phyloP scores from a whole-genome alignment of 1,140 invertebrate genomes.

The Drosophila micromelanica region DNA sequence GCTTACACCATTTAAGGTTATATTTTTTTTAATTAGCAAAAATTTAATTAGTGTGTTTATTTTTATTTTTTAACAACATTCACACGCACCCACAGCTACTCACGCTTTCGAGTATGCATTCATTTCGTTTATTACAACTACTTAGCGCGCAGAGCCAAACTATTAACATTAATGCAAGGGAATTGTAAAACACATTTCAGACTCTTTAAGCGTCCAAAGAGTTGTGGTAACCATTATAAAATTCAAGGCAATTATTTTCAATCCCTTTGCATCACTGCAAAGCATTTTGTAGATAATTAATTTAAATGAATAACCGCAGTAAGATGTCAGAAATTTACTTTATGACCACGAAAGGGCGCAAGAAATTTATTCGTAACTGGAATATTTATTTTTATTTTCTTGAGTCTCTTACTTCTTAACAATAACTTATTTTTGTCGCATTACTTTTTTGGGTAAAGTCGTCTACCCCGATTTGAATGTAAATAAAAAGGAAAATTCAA shows the following conservation, averaged over 20 bases:
- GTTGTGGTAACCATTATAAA: constrained; percentile 1
- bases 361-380: constrained; percentile 18
- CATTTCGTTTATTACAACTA: background rate
- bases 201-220: constrained; percentile 8
- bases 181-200: constrained; percentile 2
- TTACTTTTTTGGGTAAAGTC: background rate
- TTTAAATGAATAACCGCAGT: constrained; percentile 57
- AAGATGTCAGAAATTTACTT: constrained; percentile 40
- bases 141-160: background rate
- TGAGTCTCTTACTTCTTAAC: background rate
- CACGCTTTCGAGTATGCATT: background rate
- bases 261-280: background rate
- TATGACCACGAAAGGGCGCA: constrained; percentile 47
- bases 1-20: too few species aligned
- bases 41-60: too few species aligned
- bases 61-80: background rate
- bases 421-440: constrained; percentile 26
- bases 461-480: too few species aligned
- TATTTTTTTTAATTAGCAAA: too few species aligned
- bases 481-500: too few species aligned
- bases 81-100: background rate
- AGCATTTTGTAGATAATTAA: constrained; percentile 48
- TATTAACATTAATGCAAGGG: constrained; percentile 2
- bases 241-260: constrained; percentile 10
- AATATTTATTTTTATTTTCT: background rate